These are phyloP conservation scores for Cirrhinus mrigala DNA, from an alignment of 2,797 vertebrate species.

Conservation along the genomic window DNA sequence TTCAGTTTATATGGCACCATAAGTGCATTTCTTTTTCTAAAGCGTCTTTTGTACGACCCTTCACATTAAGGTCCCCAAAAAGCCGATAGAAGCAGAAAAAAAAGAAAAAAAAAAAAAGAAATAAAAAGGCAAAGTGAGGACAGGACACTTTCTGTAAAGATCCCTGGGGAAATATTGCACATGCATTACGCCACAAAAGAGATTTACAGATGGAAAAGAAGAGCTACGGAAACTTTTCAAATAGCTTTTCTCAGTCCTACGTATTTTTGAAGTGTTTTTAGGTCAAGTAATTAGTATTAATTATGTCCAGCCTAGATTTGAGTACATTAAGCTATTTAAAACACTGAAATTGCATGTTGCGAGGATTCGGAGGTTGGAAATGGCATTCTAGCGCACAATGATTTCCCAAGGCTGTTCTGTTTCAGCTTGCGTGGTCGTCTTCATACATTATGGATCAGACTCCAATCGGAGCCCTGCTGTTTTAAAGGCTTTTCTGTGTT, in stretches of 20 bases:
- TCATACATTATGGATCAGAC: constrained; percentile 58
- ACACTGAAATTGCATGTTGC: constrained; percentile 22
- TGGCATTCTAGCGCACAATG: constrained; percentile 48
- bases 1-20: constrained; percentile 22
- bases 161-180: neutral
- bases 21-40: constrained; percentile 7
- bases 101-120: neutral
- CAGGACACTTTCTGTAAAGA: neutral
- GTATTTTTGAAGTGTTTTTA: constrained; percentile 35
- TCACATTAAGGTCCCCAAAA: constrained; percentile 33
- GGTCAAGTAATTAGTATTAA: constrained; percentile 40
- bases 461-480: constrained; percentile 45
- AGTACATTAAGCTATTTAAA: constrained; percentile 21
- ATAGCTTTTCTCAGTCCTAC: neutral
- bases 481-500: constrained; percentile 44
- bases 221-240: neutral
- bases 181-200: neutral
- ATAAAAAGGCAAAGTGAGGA: constrained; percentile 27
- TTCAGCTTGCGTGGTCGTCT: constrained; percentile 29
- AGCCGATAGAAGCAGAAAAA: neutral
- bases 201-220: neutral
- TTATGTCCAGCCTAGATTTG: constrained; percentile 36
- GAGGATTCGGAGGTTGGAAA: constrained; percentile 37
- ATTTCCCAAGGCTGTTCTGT: constrained; percentile 53
- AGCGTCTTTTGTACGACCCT: constrained; percentile 39